These are phyloP conservation scores for Allobates femoralis DNA, from an alignment of 2,797 vertebrate species.

Conservation along the genomic window DNA sequence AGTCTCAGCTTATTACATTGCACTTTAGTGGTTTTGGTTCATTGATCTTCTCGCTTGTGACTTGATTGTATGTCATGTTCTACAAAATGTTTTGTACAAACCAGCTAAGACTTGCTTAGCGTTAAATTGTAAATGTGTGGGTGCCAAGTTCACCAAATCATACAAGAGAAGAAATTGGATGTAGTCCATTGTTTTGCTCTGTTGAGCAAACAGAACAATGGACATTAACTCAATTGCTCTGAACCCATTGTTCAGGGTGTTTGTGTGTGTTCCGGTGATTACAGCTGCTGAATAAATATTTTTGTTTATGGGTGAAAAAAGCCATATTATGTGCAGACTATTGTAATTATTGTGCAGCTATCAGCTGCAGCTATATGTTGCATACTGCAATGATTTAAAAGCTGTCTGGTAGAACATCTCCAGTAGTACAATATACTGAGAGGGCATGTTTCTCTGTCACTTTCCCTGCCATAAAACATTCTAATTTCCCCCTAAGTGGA, in stretches of 20 bases:
- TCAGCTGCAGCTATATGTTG: too few species aligned
- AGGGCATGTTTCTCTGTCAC: too few species aligned
- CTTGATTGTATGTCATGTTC: not conserved
- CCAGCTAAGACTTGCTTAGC: not conserved
- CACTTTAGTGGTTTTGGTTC: not conserved
- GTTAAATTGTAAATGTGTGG: not conserved
- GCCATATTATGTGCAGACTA: not conserved
- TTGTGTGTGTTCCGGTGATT: constrained; percentile 6
- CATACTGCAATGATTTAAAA: not conserved
- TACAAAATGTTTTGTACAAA: not conserved
- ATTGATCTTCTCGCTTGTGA: not conserved
- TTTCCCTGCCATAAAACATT: too few species aligned
- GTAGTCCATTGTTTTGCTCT: not conserved
- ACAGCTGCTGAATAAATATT: not conserved
- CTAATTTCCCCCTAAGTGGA: too few species aligned
- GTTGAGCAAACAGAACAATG: constrained; percentile 4
- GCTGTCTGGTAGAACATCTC: too few species aligned
- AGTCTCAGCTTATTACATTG: not conserved
- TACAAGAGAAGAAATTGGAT: not conserved
- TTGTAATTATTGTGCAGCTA: not conserved
- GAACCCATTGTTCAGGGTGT: not conserved
- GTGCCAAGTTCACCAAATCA: not conserved
- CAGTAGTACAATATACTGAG: too few species aligned
- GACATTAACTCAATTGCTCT: not conserved
- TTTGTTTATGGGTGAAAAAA: not conserved